Conservation (phyloP, 2,113 vertebrate species). For the Ammodytes dubius region DNA sequence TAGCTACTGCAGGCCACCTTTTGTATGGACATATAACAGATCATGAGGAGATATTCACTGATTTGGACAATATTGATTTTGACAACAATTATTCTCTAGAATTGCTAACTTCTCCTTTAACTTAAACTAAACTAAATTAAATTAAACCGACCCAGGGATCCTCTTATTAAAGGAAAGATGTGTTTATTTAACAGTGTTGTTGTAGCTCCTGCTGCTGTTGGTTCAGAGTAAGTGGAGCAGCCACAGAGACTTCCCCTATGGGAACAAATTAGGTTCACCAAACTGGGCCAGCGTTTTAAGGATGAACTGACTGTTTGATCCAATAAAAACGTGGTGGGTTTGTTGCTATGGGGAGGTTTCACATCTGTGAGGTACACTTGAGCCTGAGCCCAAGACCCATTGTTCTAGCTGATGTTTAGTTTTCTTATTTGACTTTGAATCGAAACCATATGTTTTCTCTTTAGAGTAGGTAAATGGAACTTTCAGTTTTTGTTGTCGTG, state of each 20-base stretch:
- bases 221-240: conserved; percentile 70
- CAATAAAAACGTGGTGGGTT: conserved; percentile 37
- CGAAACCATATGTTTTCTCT: too few relatives aligned
- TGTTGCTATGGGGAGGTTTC: conserved; percentile 51
- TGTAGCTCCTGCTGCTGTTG: conserved; percentile 24
- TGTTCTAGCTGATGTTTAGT: conserved; percentile 19
- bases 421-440: conserved; percentile 7
- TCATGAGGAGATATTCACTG: too few relatives aligned
- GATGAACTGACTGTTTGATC: conserved; percentile 53
- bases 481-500: too few relatives aligned
- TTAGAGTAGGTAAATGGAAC: too few relatives aligned
- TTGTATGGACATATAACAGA: too few relatives aligned
- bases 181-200: conserved; percentile 40
- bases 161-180: conserved; percentile 17
- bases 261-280: conserved; percentile 61
- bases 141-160: conserved; percentile 31
- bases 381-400: conserved; percentile 1
- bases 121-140: too few relatives aligned
- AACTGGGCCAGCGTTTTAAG: conserved; percentile 71
- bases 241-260: conserved; percentile 36
- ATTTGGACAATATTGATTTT: too few relatives aligned
- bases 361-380: conserved; percentile 22
- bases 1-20: too few relatives aligned
- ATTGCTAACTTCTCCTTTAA: too few relatives aligned
- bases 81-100: too few relatives aligned